Percentiles rank a stretch among this genome's conserved stretches.
phyloP scores from a whole-genome alignment of 2,888 invertebrate genomes.

The Scaeva pyrastri region DNA sequence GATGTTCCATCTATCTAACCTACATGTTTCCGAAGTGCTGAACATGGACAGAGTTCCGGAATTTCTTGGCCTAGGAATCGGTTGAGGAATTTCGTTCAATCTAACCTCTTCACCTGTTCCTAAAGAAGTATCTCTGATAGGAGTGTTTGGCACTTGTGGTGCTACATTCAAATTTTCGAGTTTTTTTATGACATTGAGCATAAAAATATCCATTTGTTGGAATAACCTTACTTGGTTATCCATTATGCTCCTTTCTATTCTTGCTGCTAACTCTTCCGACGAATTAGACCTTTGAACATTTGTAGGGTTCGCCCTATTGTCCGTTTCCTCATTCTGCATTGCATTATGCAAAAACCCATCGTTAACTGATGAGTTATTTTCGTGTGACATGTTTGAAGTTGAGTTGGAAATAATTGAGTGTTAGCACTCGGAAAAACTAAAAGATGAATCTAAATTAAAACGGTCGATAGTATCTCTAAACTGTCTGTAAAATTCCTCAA shows the following conservation, averaged over 20 bases:
- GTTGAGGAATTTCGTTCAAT: background rate
- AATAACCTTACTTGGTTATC: too few relatives aligned
- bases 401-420: background rate
- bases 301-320: background rate
- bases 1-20: background rate
- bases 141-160: background rate
- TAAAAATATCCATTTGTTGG: too few relatives aligned
- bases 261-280: background rate
- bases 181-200: background rate
- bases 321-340: background rate
- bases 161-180: background rate
- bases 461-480: background rate
- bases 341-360: background rate
- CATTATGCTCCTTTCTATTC: too few relatives aligned
- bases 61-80: too few relatives aligned
- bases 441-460: background rate
- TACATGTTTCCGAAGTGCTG: background rate
- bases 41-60: background rate
- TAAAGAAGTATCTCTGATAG: background rate
- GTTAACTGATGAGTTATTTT: background rate
- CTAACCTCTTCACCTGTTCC: background rate
- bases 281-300: background rate
- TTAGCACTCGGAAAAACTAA: background rate
- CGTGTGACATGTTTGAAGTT: background rate
- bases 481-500: background rate